Percentiles rank a stretch among this genome's conserved stretches.
These are phyloP conservation scores for Melieria omissa DNA, from an alignment of 2,888 invertebrate species.

Conservation along the genomic window DNA sequence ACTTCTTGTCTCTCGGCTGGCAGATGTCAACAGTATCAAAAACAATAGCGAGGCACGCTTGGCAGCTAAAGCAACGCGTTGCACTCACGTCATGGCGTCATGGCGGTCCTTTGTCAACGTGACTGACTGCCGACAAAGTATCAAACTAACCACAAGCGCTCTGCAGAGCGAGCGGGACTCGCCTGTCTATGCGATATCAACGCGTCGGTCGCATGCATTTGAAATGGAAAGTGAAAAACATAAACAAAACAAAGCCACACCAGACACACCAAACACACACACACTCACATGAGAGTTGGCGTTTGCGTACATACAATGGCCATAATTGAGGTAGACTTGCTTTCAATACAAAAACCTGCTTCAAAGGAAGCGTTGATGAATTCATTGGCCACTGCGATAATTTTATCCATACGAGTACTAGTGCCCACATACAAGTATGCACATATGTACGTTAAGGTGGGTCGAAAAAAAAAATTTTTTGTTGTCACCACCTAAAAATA, in stretches of 20 bases:
- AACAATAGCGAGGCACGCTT: not conserved
- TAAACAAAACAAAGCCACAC: not conserved
- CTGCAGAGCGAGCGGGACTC: not conserved
- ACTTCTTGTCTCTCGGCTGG: too few relatives aligned
- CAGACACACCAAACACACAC: not conserved
- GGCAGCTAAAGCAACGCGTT: too few relatives aligned
- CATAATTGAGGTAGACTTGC: slow-evolving; percentile 3
- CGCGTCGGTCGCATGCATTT: slow-evolving; percentile 2
- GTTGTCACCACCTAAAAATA: too few relatives aligned
- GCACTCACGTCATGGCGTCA: not conserved
- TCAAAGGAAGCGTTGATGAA: slow-evolving; percentile 45
- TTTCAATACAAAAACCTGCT: slow-evolving; percentile 42
- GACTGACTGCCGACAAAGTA: slow-evolving; percentile 2
- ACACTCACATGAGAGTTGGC: not conserved
- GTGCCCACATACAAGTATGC: not conserved
- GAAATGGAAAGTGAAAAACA: slow-evolving; percentile 39
- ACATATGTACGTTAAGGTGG: not conserved
- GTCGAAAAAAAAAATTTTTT: too few relatives aligned
- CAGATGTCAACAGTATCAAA: not conserved
- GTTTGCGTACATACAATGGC: not conserved
- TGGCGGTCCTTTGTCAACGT: slow-evolving; percentile 20
- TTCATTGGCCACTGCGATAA: slow-evolving; percentile 29
- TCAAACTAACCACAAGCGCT: not conserved
- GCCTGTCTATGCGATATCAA: not conserved
- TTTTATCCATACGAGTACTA: not conserved